Evolutionary conservation across 2,888 invertebrate genomes (phyloP), one percentile per base, ranked within the genome.

Genomic region (Cheilosia urbana): DNA sequence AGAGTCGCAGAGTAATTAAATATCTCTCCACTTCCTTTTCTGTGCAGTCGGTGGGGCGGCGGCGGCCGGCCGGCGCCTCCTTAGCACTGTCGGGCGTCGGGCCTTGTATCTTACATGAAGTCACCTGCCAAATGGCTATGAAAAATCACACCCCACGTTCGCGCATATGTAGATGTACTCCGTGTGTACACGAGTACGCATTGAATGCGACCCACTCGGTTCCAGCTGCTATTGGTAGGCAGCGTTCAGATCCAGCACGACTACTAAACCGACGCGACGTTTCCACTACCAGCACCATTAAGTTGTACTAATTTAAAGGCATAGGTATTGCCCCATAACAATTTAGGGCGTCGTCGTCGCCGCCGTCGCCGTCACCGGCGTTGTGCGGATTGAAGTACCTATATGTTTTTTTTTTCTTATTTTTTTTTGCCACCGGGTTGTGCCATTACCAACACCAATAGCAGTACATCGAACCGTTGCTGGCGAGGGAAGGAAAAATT

Each of bases 291-390:
- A 75, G 51, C 69, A 84, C 79, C 84, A 79, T 79, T 83, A 79
- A 83, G 79, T 87, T 83, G 85, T 79, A 87, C 81, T 87, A 78
- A 87, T 83, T 88, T 83, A 87, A 80, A 87, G 79, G 87, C 77
- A 78, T 76, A 80, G 81, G 78, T 78, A 83, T 82, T 83, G 88
- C 72, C 79, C 79, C 82, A 71, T 87, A 78, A 81, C 68, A 66
- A 85, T 87, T 84, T 78, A 87, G 84, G 76, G 69, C 87, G 87
- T 76, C 87, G 85, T 83, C 58, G 72, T 79, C 57, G 68, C 17
- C 55, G 60, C 57, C 77, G 24, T 2, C 21, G 2, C 2, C 1
- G 73, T 37, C 78, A 63, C 69, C 73, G 47, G 42, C 65, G 65
- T 40, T 63, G 47, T 72, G 63, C 58, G 77, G 49, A 47, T 53